Base-by-base conservation (phyloP, 1,140 invertebrate genomes). In the Drosophila erecta region DNA sequence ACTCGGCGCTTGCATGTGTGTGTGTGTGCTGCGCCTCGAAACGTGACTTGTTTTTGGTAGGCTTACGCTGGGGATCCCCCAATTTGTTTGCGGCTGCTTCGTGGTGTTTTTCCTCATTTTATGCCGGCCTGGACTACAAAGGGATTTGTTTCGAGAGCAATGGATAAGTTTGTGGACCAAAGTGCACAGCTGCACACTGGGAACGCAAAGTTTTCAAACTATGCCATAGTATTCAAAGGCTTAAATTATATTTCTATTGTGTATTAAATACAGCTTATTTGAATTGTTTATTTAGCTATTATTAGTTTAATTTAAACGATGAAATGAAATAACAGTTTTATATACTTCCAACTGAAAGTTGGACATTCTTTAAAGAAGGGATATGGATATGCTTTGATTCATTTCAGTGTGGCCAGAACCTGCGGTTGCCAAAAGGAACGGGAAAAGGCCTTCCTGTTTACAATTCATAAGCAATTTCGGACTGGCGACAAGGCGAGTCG, bases 21-120 rank as follows among this genome's bases (percentile, higher is more conserved):
- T 65, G 67, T 79, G 51, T 71, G 60, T 56, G 40, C 65, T 83
- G 76, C 61, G 53, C 54, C 47, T 81, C 59, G 60, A 74, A 86
- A 85, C 81, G 81, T 85, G 81, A 86, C 81, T 85, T 86, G 81
- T 81, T 85, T 74, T 81, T 69, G 58, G 79, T 60, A 75, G 81
- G 64, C 81, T 85, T 78, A 86, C 54, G 47, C 53, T 43, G 17
- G 54, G 27, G 64, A 61, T 74, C 62, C 53, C 40, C 40, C 40
- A 72, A 64, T 76, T 57, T 71, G 55, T 75, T 75, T 47, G 72
- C 51, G 53, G 50, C 46, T 55, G n/a, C 35, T 70, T 37, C 37
- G 33, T 64, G 12, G 24, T 14, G 43, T 53, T 27, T 44, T 37
- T 27, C 38, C 10, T 20, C 50, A 30, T 53, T 60, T 40, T 54